Base-by-base conservation (phyloP, 2,797 vertebrate species). In the Cyclopterus lumpus region DNA sequence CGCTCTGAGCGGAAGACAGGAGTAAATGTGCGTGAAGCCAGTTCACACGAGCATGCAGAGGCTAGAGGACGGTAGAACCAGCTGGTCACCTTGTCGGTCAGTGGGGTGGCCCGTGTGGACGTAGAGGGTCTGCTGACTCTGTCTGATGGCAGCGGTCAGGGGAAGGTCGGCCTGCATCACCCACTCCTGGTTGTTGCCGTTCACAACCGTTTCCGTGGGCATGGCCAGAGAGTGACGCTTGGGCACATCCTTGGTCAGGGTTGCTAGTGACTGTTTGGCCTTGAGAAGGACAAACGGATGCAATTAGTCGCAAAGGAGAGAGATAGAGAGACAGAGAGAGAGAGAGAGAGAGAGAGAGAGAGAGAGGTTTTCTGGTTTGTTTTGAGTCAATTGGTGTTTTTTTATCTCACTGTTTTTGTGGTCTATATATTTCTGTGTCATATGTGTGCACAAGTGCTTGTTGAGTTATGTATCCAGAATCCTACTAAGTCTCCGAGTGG, bases 151-250 rank as follows among this genome's bases (percentile, higher is more conserved):
- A 0, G 98, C 98, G 0, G 98, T 99, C 88, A 99, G 96, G 0
- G 98, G 98, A 77, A 99, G 96, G 94, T 99, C 98, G 0, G 97
- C 96, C 87, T 99, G 97, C 94, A 98, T 97, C 94, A 99, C 98
- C 98, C 98, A 99, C 93, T 99, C 98, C 94, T 99, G 98, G 91
- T 95, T 99, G 94, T 95, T 99, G 80, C 98, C 98, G 0, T 99
- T 99, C 86, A 99, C 95, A 85, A 99, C 96, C 0, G 97, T 94
- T 89, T 99, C 98, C 0, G 97, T 95, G 0, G 98, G 97, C 98
- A 99, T 99, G 85, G 97, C 98, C 83, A 99, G 90, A 0, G 98
- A 99, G 70, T 99, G 98, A 40, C 98, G 95, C 93, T 99, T 99
- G 86, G 98, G 97, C 67, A 98, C 97, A 0, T 99, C 98, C 95